Evolutionary conservation across 1,140 invertebrate species (phyloP), one percentile per base, ranked within the genome.

Genomic region (Ganaspis sp.): DNA sequence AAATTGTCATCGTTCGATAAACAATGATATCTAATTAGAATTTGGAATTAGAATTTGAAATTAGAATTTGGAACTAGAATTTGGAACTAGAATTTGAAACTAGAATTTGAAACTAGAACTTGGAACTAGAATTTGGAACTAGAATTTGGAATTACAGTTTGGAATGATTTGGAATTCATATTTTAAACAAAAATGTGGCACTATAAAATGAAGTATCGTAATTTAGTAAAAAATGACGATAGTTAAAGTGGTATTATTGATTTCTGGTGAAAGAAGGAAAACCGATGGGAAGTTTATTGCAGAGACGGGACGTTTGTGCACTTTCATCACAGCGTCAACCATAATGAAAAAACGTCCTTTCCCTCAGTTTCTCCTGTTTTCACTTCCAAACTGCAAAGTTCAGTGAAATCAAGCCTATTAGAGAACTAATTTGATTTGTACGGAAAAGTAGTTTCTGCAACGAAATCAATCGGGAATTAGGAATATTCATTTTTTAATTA

Each of bases 341-440:
- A 64, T n/a, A 29, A 64, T 64, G 26, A 64, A 64, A 64, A 64
- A 64, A 26, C 23, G 58, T 34, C 58, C 58, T 64, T 64, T 64
- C 58, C 21, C 58, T 64, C 23, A 64, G 26, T 64, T 64, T 64
- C 58, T 64, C 58, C 58, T 34, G 58, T 64, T 64, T 64, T 64
- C 58, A 64, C 58, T 64, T 64, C 58, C 58, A 64, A 64, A 64
- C 26, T 64, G 58, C 58, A 34, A 64, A 64, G 58, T 64, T 26
- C 12, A 64, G 58, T 64, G 58, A 64, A 64, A 64, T 64, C 58
- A 64, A 64, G 23, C 58, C 58, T 64, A 64, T 64, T 64, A 64
- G 58, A 64, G 58, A 64, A 64, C 23, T 64, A 64, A 64, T 64
- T 64, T 64, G 58, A 64, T 64, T 64, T 64, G 58, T 34, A 34